Evolutionary conservation across 2,888 invertebrate species (phyloP), one percentile per base, ranked within the genome.

Genomic region (Chloromyia formosa): DNA sequence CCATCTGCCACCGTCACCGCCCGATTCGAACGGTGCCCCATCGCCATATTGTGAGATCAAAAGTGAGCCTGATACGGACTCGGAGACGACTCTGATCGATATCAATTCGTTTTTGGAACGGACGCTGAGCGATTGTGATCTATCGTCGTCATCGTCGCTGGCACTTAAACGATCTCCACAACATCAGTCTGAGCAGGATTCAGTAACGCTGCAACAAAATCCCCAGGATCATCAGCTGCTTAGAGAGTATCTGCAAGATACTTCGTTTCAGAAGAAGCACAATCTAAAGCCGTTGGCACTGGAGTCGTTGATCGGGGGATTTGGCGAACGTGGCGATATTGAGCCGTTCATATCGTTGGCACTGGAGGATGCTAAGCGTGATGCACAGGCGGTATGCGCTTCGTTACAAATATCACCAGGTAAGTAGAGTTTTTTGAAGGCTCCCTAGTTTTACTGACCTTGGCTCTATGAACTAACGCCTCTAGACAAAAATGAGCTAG

Each of bases 381-480:
- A 95, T 83, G 93, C 95, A 71, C 93, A 93, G 84, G 92, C 90
- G 82, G 94, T 94, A 10, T 95, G 95, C 86, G 90, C 91, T 73
- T 91, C 93, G 80, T 89, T 95, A 81, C 93, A 93, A 85, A 95
- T 96, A 86, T 93, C 95, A 84, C 92, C 93, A 86, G 95, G 95
- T 95, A 86, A 90, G 91, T 88, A 77, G 78, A 7, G 42, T n/a
- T 42, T 66, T 68, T 72, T 53, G n/a, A n/a, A n/a, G n/a, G n/a
- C n/a, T n/a, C n/a, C n/a, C n/a, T n/a, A n/a, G n/a, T n/a, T n/a
- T n/a, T n/a, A n/a, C n/a, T n/a, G n/a, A n/a, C n/a, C n/a, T n/a
- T n/a, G n/a, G n/a, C n/a, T n/a, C n/a, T n/a, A n/a, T n/a, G n/a
- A n/a, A n/a, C n/a, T n/a, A n/a, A n/a, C n/a, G n/a, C n/a, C n/a